Evolutionary conservation across 2,888 invertebrate genomes (phyloP).

Genomic region (Catocala sponsa): DNA sequence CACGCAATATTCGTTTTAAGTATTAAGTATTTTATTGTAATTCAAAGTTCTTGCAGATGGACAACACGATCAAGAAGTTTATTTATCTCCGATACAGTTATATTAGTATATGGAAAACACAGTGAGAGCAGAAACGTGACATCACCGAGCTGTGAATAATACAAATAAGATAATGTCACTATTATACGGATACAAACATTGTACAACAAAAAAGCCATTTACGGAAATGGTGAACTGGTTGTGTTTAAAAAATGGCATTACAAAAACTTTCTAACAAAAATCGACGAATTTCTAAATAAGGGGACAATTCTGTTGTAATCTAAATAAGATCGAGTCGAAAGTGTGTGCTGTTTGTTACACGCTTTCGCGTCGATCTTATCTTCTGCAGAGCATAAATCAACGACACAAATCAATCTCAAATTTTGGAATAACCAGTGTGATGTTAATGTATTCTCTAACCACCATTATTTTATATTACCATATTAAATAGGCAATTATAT

Average conservation of each 20-base stretch:
- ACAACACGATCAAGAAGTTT: too few species aligned
- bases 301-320: constrained; percentile 20
- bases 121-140: constrained; percentile 65
- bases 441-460: not conserved
- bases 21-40: too few species aligned
- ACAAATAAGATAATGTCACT: constrained; percentile 58
- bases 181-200: constrained; percentile 20
- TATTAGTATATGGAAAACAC: constrained; percentile 47
- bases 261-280: constrained; percentile 21
- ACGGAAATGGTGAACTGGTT: constrained; percentile 28
- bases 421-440: not conserved
- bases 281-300: constrained; percentile 13
- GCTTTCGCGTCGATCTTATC: constrained; percentile 7
- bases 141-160: constrained; percentile 69
- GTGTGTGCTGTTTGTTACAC: constrained; percentile 7
- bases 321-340: constrained; percentile 26
- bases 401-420: not conserved
- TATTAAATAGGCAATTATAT: not conserved
- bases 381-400: not conserved
- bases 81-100: too few species aligned
- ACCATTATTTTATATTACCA: not conserved
- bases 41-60: too few species aligned
- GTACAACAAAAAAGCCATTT: constrained; percentile 20
- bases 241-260: constrained; percentile 12
- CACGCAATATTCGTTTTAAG: too few species aligned